phyloP scores from a whole-genome alignment of 2,797 vertebrate genomes.

The Pogonophryne albipinna region DNA sequence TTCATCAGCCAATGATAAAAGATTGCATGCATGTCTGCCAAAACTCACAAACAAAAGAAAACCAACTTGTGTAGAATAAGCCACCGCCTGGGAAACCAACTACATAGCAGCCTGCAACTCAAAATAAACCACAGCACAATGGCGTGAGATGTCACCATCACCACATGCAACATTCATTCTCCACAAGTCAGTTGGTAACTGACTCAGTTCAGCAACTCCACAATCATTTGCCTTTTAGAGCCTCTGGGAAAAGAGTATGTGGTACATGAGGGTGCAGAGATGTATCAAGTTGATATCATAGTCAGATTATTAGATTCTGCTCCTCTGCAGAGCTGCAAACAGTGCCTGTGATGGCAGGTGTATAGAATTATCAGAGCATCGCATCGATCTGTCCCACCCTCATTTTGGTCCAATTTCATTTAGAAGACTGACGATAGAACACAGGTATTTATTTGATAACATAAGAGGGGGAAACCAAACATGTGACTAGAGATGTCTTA shows the following conservation, averaged over 20 bases:
- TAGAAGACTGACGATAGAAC: neutral
- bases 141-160: slow-evolving; percentile 47
- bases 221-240: slow-evolving; percentile 22
- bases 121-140: slow-evolving; percentile 60
- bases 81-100: slow-evolving; percentile 32
- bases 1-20: slow-evolving; percentile 37
- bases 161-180: slow-evolving; percentile 75
- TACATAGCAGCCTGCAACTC: slow-evolving; percentile 52
- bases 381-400: slow-evolving; percentile 12
- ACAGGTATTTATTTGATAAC: neutral
- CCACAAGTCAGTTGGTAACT: slow-evolving; percentile 39
- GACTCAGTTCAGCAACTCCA: slow-evolving; percentile 30
- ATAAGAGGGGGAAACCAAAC: neutral
- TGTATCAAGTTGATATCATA: slow-evolving; percentile 21
- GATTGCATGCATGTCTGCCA: slow-evolving; percentile 53
- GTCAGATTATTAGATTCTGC: slow-evolving; percentile 38
- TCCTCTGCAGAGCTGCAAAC: slow-evolving; percentile 28
- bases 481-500: neutral
- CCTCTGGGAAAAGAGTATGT: slow-evolving; percentile 15
- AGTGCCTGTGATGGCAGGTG: slow-evolving; percentile 22
- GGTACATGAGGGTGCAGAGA: slow-evolving; percentile 19
- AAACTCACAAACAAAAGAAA: slow-evolving; percentile 50
- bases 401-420: slow-evolving; percentile 10
- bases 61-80: slow-evolving; percentile 45
- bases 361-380: slow-evolving; percentile 11